Percentiles rank a stretch among this genome's conserved stretches.
These are phyloP conservation scores for Cochlearius cochlearius DNA, from an alignment of 2,113 vertebrate species.

Conservation along the genomic window DNA sequence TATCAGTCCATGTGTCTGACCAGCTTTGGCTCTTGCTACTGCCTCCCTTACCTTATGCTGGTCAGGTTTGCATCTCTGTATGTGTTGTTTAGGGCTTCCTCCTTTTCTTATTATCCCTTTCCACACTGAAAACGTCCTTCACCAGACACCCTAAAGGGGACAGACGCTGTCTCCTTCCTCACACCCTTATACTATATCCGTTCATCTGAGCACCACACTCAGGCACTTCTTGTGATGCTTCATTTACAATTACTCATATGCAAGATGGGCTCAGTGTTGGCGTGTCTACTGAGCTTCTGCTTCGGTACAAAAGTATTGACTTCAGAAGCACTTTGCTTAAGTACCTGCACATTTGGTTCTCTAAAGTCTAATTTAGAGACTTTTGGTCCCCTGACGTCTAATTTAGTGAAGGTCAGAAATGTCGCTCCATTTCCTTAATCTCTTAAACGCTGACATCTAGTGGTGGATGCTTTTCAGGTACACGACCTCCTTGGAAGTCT, in stretches of 20 bases:
- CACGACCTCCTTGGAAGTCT: neutral
- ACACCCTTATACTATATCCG: neutral
- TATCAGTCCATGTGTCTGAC: neutral
- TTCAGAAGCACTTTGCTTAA: neutral
- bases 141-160: neutral
- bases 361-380: neutral
- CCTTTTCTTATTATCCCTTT: neutral
- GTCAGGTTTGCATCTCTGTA: neutral
- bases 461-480: neutral
- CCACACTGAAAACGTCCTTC: neutral
- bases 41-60: neutral
- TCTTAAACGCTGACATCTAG: conserved; percentile 48
- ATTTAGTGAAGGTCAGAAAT: neutral
- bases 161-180: neutral
- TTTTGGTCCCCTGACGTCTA: neutral
- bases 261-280: neutral
- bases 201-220: neutral
- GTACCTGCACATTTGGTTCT: neutral
- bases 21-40: neutral
- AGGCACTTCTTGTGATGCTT: neutral
- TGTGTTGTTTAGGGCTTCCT: neutral
- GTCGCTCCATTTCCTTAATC: neutral
- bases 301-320: neutral
- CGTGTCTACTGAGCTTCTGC: neutral
- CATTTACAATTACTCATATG: neutral